Conservation (phyloP, 2,797 vertebrate species). For the Sebastes kiyomatsui region DNA sequence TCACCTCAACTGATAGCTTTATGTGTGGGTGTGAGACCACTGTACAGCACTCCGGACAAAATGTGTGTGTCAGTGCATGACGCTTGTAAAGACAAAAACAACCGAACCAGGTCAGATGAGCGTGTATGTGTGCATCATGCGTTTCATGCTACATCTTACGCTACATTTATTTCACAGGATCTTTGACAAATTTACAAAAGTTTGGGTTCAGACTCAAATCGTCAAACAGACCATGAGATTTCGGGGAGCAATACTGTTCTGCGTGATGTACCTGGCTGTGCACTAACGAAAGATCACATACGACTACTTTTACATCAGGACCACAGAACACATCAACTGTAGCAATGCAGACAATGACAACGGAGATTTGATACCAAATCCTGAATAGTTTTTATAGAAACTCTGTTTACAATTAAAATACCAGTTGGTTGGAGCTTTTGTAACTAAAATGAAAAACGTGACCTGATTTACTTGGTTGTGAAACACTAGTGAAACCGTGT, state of each 20-base stretch:
- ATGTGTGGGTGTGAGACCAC: constrained; percentile 58
- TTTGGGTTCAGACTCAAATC: constrained; percentile 46
- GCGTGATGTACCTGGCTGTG: constrained; percentile 40
- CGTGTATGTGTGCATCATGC: constrained; percentile 35
- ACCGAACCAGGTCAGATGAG: constrained; percentile 38
- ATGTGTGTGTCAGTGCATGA: constrained; percentile 62
- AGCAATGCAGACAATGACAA: constrained; percentile 53
- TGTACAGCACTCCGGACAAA: constrained; percentile 69
- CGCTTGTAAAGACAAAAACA: constrained; percentile 41
- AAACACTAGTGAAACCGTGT: constrained; percentile 31
- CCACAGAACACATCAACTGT: constrained; percentile 56
- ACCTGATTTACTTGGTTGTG: constrained; percentile 20
- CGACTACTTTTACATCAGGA: constrained; percentile 37
- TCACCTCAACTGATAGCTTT: constrained; percentile 70
- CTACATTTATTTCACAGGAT: constrained; percentile 46
- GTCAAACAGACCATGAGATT: constrained; percentile 33
- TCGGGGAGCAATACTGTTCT: constrained; percentile 74
- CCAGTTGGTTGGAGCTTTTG: constrained; percentile 33
- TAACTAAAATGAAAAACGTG: constrained; percentile 8
- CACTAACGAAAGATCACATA: constrained; percentile 44
- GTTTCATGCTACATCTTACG: constrained; percentile 51
- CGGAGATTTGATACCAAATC: constrained; percentile 59
- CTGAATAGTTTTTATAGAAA: constrained; percentile 56
- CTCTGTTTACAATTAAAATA: constrained; percentile 66
- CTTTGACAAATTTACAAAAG: constrained; percentile 31